Conservation (phyloP, 2,797 vertebrate species). For the Poecile montanus region DNA sequence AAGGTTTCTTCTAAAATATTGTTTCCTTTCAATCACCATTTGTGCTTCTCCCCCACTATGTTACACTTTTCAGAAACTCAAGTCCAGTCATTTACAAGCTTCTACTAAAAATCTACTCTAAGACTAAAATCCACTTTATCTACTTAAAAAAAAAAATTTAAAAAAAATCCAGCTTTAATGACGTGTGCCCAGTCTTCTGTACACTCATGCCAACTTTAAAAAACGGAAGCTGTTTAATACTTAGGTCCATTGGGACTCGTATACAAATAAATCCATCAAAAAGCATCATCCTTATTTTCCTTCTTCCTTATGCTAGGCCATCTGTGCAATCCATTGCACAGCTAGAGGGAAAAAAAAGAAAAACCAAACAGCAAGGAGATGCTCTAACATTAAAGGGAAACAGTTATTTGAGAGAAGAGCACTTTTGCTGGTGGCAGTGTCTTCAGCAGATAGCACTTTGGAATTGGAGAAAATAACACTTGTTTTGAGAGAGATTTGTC, state of each 20-base stretch:
- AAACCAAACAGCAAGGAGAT: background rate
- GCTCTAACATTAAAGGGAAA: background rate
- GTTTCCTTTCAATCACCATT: background rate
- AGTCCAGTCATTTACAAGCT: background rate
- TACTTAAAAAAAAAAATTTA: background rate
- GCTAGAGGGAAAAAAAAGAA: background rate
- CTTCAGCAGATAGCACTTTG: background rate
- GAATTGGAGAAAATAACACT: background rate
- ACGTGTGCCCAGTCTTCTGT: background rate
- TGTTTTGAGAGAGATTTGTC: background rate
- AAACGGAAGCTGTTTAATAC: conserved; percentile 33
- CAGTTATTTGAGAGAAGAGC: background rate
- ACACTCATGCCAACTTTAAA: background rate
- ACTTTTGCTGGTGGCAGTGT: background rate
- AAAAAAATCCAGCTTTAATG: background rate
- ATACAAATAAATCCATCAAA: conserved; percentile 49
- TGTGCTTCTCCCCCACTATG: background rate
- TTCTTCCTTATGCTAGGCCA: conserved; percentile 44
- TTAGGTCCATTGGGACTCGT: background rate
- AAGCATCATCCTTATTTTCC: conserved; percentile 44
- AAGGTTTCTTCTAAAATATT: background rate
- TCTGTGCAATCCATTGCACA: conserved; percentile 28
- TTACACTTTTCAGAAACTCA: background rate
- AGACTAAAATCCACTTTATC: conserved; percentile 43
- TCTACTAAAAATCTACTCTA: conserved; percentile 25